A percentile compares a stretch with the other conserved stretches of the same genome.
phyloP scores from a whole-genome alignment of 1,140 invertebrate genomes.

The silkworm (Bombyx mori) region ASM3026992v2 NC_085107.1:9438501-9439000 shows the following conservation, averaged over 20 bases:
- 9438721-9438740: slow-evolving; percentile 32
- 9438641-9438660: slow-evolving; percentile 41
- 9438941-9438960: slow-evolving; percentile 62
- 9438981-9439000: slow-evolving; percentile 49
- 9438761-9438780: slow-evolving; percentile 80
- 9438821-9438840: slow-evolving; percentile 44
- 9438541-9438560: neutral
- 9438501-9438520: slow-evolving; percentile 1
- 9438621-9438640: slow-evolving; percentile 26
- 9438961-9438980: slow-evolving; percentile 55
- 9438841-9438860: slow-evolving; percentile 84
- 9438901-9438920: slow-evolving; percentile 75
- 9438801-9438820: slow-evolving; percentile 67
- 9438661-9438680: slow-evolving; percentile 39
- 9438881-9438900: slow-evolving; percentile 82
- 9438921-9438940: slow-evolving; percentile 51
- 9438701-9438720: slow-evolving; percentile 61
- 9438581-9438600: neutral
- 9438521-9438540: neutral
- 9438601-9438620: slow-evolving; percentile 2
- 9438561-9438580: neutral
- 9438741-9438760: slow-evolving; percentile 42
- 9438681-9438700: slow-evolving; percentile 60
- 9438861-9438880: slow-evolving; percentile 87
- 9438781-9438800: slow-evolving; percentile 84